These are phyloP conservation scores for Gallirallus australis DNA, from an alignment of 2,797 vertebrate genomes.

Conservation along the genomic window DNA sequence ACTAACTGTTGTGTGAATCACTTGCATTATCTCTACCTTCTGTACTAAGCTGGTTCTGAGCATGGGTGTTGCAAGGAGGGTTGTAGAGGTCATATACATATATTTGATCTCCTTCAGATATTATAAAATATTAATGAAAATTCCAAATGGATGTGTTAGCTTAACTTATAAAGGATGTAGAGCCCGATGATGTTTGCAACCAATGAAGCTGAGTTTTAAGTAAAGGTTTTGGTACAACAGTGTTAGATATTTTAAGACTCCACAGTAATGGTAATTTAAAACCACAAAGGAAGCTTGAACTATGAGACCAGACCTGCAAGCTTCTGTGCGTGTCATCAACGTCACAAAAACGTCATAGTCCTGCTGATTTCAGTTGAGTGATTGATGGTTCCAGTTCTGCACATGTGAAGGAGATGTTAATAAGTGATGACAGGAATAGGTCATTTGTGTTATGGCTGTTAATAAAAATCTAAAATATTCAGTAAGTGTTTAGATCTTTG, in stretches of 20 bases:
- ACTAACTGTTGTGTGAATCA: neutral
- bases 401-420: neutral
- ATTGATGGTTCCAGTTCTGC: slow-evolving; percentile 15
- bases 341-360: neutral
- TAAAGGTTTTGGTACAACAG: neutral
- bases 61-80: neutral
- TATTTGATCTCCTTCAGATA: neutral
- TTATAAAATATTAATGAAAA: slow-evolving; percentile 5
- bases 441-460: neutral
- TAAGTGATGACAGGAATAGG: neutral
- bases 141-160: slow-evolving; percentile 15
- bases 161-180: neutral
- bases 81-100: neutral
- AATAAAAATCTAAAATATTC: slow-evolving; percentile 49
- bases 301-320: neutral
- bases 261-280: neutral
- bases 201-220: neutral
- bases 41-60: neutral
- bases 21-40: neutral
- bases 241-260: neutral
- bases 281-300: neutral
- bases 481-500: slow-evolving; percentile 35
- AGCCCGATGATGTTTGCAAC: neutral
- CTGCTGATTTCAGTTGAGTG: neutral
- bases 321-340: neutral